Base-by-base conservation (phyloP, 2,888 invertebrate genomes). In the Megamerina dolium region DNA sequence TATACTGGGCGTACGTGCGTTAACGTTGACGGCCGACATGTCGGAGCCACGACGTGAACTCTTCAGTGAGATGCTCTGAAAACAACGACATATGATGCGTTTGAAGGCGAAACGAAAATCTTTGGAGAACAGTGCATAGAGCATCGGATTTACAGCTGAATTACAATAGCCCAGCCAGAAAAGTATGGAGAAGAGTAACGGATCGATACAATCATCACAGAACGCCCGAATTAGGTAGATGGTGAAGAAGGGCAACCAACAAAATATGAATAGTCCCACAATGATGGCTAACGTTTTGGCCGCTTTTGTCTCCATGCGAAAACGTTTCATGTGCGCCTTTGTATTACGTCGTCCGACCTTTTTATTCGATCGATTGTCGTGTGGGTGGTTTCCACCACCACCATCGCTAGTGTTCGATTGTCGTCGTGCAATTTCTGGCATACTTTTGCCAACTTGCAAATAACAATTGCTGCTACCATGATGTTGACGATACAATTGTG, bases 151-250 rank as follows among this genome's bases (percentile, higher is more conserved):
- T 55, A 95, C 86, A 4, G 94, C 95, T 2, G 92, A 92, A 72
- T 96, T 96, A 74, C 93, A 92, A 74, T 96, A 96, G 2, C 96
- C 97, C 50, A 97, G 77, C 95, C 96, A 97, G 74, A 96, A 95
- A 16, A 94, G 80, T 20, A 95, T 80, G 10, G 91, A 89, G 75
- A 94, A 94, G 43, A 92, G 77, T 44, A 90, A 75, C 1, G 84
- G 83, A 51, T 87, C 83, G 29, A 93, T 89, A 70, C 92, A 92
- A 48, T 84, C 79, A 32, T 80, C 82, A 66, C 89, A 91, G 68
- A 90, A 94, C 0, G 92, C 93, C 10, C 90, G 78, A 42, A 93
- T 80, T 36, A 94, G 79, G 70, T 95, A 95, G 74, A 93, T 88
- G 34, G 92, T 91, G 75, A 96, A 94, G 76, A 96, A 96, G 0